Evolutionary conservation across 2,113 vertebrate genomes (phyloP).

Genomic region (Alectura lathami): DNA sequence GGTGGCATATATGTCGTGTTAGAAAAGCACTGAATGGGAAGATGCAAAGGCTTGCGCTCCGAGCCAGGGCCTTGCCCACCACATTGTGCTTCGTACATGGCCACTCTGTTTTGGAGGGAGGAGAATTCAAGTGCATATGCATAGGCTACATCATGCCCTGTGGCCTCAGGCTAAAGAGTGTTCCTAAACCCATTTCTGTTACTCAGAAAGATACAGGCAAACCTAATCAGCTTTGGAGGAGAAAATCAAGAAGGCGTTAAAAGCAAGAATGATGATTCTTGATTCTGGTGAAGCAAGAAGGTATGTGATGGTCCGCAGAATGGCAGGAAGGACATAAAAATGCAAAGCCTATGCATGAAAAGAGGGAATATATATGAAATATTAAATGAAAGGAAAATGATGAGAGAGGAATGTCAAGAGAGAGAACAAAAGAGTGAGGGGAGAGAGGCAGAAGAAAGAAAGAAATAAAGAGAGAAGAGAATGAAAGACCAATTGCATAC

Average conservation of each 20-base stretch:
- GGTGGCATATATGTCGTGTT: background rate
- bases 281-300: background rate
- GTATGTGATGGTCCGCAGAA: background rate
- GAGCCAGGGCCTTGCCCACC: background rate
- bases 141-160: rapidly evolving
- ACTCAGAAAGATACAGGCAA: background rate
- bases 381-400: background rate
- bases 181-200: background rate
- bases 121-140: background rate
- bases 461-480: background rate
- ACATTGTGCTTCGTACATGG: background rate
- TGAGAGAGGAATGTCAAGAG: background rate
- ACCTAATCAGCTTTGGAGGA: background rate
- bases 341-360: background rate
- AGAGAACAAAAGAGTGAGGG: background rate
- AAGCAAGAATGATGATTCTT: background rate
- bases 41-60: background rate
- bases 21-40: background rate
- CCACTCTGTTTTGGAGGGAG: background rate
- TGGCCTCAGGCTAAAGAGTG: background rate
- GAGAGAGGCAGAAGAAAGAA: background rate
- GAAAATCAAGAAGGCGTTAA: background rate
- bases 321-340: background rate
- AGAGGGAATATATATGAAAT: background rate
- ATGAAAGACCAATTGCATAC: background rate